phyloP scores from a whole-genome alignment of 2,797 vertebrate species.

The Cichlasoma orientale region DNA sequence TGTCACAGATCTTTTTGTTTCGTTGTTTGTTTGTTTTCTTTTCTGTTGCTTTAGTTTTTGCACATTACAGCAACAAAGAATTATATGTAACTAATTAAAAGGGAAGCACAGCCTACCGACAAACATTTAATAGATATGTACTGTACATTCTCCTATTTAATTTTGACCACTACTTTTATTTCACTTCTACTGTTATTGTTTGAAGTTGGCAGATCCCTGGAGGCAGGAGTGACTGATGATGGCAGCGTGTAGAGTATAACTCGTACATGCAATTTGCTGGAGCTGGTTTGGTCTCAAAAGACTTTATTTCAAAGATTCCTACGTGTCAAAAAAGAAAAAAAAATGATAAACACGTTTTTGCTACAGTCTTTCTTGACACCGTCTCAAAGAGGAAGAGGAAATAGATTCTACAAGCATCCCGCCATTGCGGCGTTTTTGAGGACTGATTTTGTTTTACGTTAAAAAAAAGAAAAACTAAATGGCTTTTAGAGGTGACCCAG shows the following conservation, averaged over 20 bases:
- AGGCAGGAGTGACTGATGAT: slow-evolving; percentile 30
- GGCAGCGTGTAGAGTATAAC: neutral
- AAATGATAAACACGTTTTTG: neutral
- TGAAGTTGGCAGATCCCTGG: neutral
- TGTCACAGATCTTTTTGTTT: too few relatives aligned
- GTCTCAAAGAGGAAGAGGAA: neutral
- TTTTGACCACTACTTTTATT: neutral
- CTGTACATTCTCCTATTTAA: neutral
- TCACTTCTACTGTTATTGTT: neutral
- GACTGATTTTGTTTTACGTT: neutral
- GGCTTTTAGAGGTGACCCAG: neutral
- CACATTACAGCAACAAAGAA: too few relatives aligned
- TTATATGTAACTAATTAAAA: too few relatives aligned
- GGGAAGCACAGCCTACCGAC: too few relatives aligned
- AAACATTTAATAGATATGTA: neutral
- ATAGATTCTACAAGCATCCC: neutral
- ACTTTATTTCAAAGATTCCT: slow-evolving; percentile 4
- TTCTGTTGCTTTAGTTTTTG: too few relatives aligned
- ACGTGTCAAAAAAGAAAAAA: neutral
- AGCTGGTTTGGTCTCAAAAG: slow-evolving; percentile 26
- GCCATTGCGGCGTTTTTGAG: neutral
- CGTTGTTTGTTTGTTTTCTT: too few relatives aligned
- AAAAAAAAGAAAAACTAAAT: neutral
- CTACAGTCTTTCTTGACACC: slow-evolving; percentile 1
- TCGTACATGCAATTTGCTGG: neutral